phyloP scores from a whole-genome alignment of 2,797 vertebrate species.

The Tauraco hartlaubi region DNA sequence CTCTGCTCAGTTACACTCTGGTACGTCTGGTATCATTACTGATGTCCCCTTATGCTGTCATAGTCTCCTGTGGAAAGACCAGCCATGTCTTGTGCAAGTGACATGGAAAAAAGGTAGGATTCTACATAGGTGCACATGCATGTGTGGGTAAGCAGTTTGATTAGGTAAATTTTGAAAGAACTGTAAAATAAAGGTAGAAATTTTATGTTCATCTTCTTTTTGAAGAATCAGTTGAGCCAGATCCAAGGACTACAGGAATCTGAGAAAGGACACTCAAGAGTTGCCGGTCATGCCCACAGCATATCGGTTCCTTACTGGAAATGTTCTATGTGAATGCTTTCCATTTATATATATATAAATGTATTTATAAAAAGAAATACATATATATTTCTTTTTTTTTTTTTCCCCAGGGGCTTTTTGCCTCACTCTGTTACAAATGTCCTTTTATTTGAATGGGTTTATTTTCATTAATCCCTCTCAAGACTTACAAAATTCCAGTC shows the following conservation, averaged over 20 bases:
- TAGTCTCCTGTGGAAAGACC: not conserved
- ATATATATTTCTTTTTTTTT: not conserved
- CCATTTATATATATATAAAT: not conserved
- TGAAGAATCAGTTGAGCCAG: not conserved
- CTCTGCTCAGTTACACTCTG: not conserved
- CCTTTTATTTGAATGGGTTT: not conserved
- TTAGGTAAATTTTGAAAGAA: not conserved
- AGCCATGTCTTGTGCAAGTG: not conserved
- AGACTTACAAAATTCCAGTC: not conserved
- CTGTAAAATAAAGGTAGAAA: not conserved
- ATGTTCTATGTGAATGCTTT: not conserved
- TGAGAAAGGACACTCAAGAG: not conserved
- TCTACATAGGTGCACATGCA: fast-evolving
- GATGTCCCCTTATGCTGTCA: not conserved
- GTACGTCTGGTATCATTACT: not conserved
- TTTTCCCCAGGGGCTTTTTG: not conserved
- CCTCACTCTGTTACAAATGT: not conserved
- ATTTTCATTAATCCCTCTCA: not conserved
- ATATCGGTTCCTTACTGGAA: not conserved
- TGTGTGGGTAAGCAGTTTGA: not conserved
- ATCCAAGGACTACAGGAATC: not conserved
- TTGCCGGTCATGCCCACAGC: not conserved
- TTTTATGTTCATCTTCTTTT: not conserved
- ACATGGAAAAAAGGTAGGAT: not conserved
- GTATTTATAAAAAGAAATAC: not conserved